phyloP scores from a whole-genome alignment of 2,888 invertebrate species.

The Scaptomyza tumidula region DNA sequence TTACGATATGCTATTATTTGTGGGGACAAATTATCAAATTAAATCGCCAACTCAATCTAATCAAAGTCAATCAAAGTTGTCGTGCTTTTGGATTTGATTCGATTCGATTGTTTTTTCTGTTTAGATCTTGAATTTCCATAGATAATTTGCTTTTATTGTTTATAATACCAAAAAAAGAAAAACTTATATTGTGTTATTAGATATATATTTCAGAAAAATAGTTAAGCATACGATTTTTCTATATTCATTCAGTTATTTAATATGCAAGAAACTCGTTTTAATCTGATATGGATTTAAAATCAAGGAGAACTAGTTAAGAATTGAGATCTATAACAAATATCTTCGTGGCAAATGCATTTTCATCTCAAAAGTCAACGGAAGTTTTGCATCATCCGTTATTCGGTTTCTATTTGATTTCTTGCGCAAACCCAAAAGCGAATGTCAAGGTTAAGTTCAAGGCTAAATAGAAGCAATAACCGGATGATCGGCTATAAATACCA shows the following conservation, averaged over 20 bases:
- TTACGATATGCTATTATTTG: background rate
- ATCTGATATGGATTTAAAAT: slow-evolving; percentile 13
- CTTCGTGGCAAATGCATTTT: slow-evolving; percentile 39
- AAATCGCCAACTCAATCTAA: slow-evolving; percentile 9
- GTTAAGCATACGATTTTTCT: background rate
- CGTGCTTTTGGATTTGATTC: slow-evolving; percentile 10
- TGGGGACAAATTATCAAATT: slow-evolving; percentile 1
- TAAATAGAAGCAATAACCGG: slow-evolving; percentile 5
- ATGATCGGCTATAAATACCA: background rate
- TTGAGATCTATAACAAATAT: slow-evolving; percentile 48
- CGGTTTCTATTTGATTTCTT: slow-evolving; percentile 3
- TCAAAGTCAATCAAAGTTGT: slow-evolving; percentile 17
- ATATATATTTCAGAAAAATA: slow-evolving; percentile 11
- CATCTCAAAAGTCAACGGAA: slow-evolving; percentile 10
- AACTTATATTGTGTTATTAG: too few species aligned
- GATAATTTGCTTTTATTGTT: slow-evolving; percentile 1
- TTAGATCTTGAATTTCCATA: background rate
- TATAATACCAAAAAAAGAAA: background rate
- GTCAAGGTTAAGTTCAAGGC: slow-evolving; percentile 67
- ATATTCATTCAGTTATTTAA: background rate
- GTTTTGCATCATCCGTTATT: slow-evolving; percentile 20
- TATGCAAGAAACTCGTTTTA: background rate
- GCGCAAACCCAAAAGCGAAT: slow-evolving; percentile 33
- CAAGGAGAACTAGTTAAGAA: slow-evolving; percentile 56
- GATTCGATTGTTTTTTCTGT: slow-evolving; percentile 16